phyloP scores from a whole-genome alignment of 2,113 vertebrate genomes.

The Junco hyemalis region DNA sequence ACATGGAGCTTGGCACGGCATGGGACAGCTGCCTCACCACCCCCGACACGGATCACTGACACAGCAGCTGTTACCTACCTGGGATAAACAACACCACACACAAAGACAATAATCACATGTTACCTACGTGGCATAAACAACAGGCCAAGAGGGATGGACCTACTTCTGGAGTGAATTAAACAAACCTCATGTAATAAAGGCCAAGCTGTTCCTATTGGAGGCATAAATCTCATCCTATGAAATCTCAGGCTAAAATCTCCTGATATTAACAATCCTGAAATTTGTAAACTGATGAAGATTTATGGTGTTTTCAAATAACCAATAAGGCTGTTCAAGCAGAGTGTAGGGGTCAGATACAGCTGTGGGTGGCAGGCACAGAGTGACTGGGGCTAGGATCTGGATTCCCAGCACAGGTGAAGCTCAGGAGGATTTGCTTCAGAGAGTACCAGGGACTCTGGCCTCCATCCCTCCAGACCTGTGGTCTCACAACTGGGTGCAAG shows the following conservation, averaged over 20 bases:
- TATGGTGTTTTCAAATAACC: not conserved
- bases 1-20: rapidly evolving
- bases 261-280: not conserved
- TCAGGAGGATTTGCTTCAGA: not conserved
- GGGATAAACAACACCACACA: not conserved
- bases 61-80: rapidly evolving
- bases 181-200: not conserved
- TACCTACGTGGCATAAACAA: not conserved
- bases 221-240: not conserved
- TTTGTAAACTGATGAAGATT: not conserved
- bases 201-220: not conserved
- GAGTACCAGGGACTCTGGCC: not conserved
- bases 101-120: no score
- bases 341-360: rapidly evolving
- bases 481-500: not conserved
- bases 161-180: not conserved
- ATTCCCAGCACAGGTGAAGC: not conserved
- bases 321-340: rapidly evolving
- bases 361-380: not conserved
- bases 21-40: not conserved
- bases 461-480: no score
- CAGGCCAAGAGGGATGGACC: not conserved
- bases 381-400: rapidly evolving
- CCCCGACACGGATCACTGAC: not conserved
- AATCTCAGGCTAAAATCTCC: not conserved